These are phyloP conservation scores for Trematomus loennbergii DNA, from an alignment of 2,113 vertebrate genomes.

Conservation along the genomic window DNA sequence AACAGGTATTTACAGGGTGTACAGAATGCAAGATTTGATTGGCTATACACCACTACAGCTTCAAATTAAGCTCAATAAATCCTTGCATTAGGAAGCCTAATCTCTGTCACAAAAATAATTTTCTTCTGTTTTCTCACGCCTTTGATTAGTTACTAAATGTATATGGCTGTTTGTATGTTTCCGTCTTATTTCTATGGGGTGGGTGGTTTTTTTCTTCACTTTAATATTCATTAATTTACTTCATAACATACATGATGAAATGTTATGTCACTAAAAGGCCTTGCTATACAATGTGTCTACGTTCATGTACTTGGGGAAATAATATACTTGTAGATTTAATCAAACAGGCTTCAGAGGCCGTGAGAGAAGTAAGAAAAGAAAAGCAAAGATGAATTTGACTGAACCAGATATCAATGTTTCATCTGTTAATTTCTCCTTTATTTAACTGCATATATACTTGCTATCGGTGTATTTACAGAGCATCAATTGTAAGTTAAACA, in stretches of 20 bases:
- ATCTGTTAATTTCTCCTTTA: not conserved
- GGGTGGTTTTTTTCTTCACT: too few species aligned
- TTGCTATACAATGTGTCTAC: not conserved
- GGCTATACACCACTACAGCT: not conserved
- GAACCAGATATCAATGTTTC: slow-evolving; percentile 6
- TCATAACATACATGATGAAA: not conserved
- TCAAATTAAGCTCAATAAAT: not conserved
- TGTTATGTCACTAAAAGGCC: not conserved
- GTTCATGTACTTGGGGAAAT: not conserved
- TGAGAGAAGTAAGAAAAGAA: not conserved
- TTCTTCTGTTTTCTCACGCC: too few species aligned
- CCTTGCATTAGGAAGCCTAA: not conserved
- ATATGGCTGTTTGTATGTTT: too few species aligned
- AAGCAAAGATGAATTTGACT: not conserved
- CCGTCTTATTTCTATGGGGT: too few species aligned
- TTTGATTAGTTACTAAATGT: too few species aligned
- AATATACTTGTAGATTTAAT: not conserved
- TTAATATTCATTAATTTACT: too few species aligned
- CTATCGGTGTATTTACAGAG: not conserved
- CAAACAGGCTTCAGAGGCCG: slow-evolving; percentile 1
- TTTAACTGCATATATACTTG: not conserved
- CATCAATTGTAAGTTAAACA: not conserved
- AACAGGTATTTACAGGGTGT: too few species aligned
- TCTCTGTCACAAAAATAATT: not conserved
- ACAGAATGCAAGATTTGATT: not conserved